phyloP scores from a whole-genome alignment of 2,888 invertebrate genomes.

The Camponotus fellah region DNA sequence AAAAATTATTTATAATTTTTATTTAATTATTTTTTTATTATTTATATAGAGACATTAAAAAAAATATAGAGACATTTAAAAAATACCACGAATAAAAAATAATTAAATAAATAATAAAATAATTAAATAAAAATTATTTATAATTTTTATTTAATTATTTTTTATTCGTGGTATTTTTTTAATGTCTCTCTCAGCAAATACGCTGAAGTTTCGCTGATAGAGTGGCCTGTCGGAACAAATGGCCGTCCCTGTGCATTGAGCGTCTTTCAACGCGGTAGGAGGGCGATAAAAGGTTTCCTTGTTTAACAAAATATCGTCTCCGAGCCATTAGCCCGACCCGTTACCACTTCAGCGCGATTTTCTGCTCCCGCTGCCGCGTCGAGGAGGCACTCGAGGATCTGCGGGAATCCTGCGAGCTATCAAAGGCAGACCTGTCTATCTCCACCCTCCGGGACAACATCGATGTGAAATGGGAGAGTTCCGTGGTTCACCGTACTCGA shows the following conservation, averaged over 20 bases:
- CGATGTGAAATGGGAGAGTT: conserved; percentile 15
- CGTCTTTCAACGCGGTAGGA: conserved; percentile 73
- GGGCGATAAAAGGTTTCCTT: conserved; percentile 85
- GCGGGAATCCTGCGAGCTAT: conserved; percentile 75
- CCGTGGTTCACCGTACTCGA: neutral
- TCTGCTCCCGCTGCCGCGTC: conserved; percentile 78
- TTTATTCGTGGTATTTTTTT: neutral
- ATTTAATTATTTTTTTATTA: too few relatives aligned
- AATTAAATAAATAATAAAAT: too few relatives aligned
- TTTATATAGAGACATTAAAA: too few relatives aligned
- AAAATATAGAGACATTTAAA: too few relatives aligned
- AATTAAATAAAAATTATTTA: too few relatives aligned
- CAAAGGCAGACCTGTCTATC: conserved; percentile 69
- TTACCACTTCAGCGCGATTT: conserved; percentile 82
- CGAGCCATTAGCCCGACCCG: conserved; percentile 84
- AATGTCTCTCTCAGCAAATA: neutral
- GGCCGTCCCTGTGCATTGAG: conserved; percentile 76
- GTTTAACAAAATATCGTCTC: conserved; percentile 85
- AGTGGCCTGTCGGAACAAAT: conserved; percentile 47
- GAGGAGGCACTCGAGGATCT: conserved; percentile 76
- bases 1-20: too few relatives aligned
- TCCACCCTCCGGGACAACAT: conserved; percentile 7
- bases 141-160: too few relatives aligned
- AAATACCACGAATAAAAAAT: too few relatives aligned
- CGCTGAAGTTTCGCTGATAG: neutral